These are phyloP conservation scores for Hydrocynus forskahlii DNA, from an alignment of 2,797 vertebrate genomes.

Conservation along the genomic window DNA sequence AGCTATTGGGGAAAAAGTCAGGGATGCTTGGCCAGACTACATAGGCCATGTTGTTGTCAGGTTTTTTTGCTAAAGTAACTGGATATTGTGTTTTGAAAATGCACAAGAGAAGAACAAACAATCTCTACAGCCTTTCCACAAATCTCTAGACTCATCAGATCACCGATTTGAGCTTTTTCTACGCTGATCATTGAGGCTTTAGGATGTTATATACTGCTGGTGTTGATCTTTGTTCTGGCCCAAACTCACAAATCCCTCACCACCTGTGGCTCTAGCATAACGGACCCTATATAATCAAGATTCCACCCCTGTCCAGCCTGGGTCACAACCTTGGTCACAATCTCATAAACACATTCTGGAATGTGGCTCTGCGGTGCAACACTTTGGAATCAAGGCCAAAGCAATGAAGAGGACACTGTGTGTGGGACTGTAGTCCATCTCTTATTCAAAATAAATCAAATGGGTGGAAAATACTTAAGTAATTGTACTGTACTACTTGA, in stretches of 20 bases:
- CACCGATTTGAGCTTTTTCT: slow-evolving; percentile 4
- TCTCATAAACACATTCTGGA: slow-evolving; percentile 2
- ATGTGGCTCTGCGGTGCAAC: not conserved
- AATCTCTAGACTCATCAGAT: slow-evolving; percentile 3
- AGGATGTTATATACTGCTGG: slow-evolving; percentile 31
- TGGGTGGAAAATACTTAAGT: too few species aligned
- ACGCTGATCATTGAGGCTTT: not conserved
- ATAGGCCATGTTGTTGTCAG: slow-evolving; percentile 53
- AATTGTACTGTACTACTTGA: too few species aligned
- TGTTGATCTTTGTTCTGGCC: slow-evolving; percentile 30
- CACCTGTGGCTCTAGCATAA: slow-evolving; percentile 18
- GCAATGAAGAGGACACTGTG: too few species aligned
- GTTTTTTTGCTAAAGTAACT: slow-evolving; percentile 44
- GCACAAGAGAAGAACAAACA: slow-evolving; percentile 38
- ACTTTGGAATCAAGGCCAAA: not conserved
- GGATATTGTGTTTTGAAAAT: slow-evolving; percentile 47
- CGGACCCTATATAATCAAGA: slow-evolving; percentile 25
- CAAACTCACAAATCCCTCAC: slow-evolving; percentile 27
- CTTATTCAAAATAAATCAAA: not conserved
- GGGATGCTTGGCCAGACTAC: slow-evolving; percentile 54
- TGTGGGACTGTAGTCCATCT: not conserved
- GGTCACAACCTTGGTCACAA: slow-evolving; percentile 13
- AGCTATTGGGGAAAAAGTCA: slow-evolving; percentile 50
- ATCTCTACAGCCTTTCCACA: slow-evolving; percentile 22
- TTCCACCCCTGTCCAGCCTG: slow-evolving; percentile 22